Base-by-base conservation (phyloP, 2,888 invertebrate species). In the Acrobasis suavella region DNA sequence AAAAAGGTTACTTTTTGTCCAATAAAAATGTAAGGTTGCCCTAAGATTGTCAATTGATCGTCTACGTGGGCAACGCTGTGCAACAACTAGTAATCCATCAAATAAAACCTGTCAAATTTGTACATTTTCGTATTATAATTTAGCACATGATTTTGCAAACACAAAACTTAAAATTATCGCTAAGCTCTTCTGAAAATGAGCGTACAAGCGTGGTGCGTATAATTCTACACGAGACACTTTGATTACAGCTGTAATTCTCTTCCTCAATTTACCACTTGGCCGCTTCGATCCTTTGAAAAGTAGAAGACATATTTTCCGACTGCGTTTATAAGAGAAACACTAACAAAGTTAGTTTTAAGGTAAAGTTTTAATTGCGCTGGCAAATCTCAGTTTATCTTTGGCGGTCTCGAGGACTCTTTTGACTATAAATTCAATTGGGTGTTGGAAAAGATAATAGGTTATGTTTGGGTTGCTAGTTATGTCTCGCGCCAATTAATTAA, bases 301-400 rank as follows among this genome's bases (percentile, higher is more conserved):
- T 82, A 81, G 77, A 71, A 72, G 77, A 85, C 82, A 87, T 87
- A 89, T 88, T 87, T 87, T 85, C 81, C 76, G 69, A 69, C 76
- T 77, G 73, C 81, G 81, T 78, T 83, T 82, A 86, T 86, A 85
- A 86, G 75, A 69, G 72, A 78, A 86, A 86, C 86, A 86, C 86
- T 86, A 89, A 91, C 89, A 83, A 89, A 90, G 80, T 90, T 88
- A 87, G 87, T 88, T 87, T 80, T 81, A 83, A 90, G 88, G 86
- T 91, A 90, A 91, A 91, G 87, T 91, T 91, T 91, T 91, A 91
- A 91, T 91, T 91, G 91, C 89, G 78, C 85, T 76, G 79, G 87
- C 85, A 89, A 89, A 89, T 86, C 88, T 89, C 83, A 82, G 87
- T 89, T 89, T 89, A 89, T 90, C 89, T 91, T 91, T 89, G 82